Conservation (phyloP, 2,888 invertebrate species). For the Gymnoscelis rufifasciata region DNA sequence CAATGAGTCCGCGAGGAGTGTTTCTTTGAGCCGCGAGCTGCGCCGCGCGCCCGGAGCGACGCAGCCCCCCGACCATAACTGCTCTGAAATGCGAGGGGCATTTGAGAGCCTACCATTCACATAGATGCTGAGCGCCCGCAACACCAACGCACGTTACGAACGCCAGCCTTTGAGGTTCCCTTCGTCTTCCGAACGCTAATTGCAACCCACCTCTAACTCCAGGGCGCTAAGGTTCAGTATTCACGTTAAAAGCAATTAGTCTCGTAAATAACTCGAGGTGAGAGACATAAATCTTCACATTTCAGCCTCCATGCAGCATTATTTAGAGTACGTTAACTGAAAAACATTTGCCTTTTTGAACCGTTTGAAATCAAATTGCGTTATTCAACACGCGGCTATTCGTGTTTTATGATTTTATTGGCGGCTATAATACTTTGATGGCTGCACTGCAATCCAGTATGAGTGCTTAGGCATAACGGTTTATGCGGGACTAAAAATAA, state of each 20-base stretch:
- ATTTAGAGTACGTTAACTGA: constrained; percentile 42
- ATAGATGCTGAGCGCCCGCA: constrained; percentile 12
- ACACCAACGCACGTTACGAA: constrained; percentile 13
- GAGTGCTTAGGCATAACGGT: constrained; percentile 27
- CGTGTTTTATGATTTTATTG: constrained; percentile 31
- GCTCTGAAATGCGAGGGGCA: constrained; percentile 1
- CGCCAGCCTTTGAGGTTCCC: constrained; percentile 32
- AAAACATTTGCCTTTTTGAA: constrained; percentile 36
- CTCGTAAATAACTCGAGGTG: constrained; percentile 44
- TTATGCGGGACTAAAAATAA: constrained; percentile 23
- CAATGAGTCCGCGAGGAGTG: background rate
- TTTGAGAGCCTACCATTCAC: constrained; percentile 16
- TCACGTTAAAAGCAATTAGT: constrained; percentile 41
- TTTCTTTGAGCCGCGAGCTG: constrained; percentile 2
- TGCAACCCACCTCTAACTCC: constrained; percentile 29
- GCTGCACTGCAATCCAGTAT: constrained; percentile 24
- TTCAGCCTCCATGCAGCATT: constrained; percentile 38
- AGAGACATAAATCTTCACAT: constrained; percentile 45
- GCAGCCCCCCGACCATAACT: background rate
- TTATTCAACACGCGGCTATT: constrained; percentile 26
- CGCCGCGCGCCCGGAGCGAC: background rate
- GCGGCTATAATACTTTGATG: constrained; percentile 27
- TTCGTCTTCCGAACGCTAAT: constrained; percentile 30
- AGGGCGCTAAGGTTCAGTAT: constrained; percentile 35
- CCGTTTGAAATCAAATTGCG: constrained; percentile 31